Evolutionary conservation across 1,140 invertebrate genomes (phyloP).

Genomic region (Dendrolimus kikuchii): DNA sequence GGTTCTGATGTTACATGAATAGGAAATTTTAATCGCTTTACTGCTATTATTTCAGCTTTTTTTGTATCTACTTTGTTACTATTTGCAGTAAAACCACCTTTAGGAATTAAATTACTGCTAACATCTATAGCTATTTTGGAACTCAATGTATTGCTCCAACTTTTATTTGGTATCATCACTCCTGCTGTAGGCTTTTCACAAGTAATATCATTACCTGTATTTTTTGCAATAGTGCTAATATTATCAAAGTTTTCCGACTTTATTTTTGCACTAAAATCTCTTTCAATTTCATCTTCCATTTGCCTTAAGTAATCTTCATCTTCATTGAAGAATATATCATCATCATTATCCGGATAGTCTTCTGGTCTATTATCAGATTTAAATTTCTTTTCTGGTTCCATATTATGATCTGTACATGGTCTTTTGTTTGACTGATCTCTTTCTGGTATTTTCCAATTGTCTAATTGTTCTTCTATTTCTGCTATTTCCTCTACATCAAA

Average conservation of each 20-base stretch:
- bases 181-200: too few relatives aligned
- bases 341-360: conserved; percentile 36
- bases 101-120: too few relatives aligned
- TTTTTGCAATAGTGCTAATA: conserved; percentile 5
- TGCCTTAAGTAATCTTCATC: conserved; percentile 49
- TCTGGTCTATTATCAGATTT: conserved; percentile 29
- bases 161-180: background rate
- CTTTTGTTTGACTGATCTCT: conserved; percentile 28
- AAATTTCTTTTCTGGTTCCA: conserved; percentile 42
- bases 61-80: too few relatives aligned
- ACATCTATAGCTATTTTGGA: conserved; percentile 11
- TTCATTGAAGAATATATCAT: conserved; percentile 35
- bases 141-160: conserved; percentile 9
- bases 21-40: too few relatives aligned
- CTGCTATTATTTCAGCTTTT: too few relatives aligned
- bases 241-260: too few relatives aligned
- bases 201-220: too few relatives aligned
- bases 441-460: background rate
- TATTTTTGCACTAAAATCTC: too few relatives aligned
- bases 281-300: conserved; percentile 39
- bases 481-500: conserved; percentile 45
- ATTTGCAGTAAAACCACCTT: too few relatives aligned
- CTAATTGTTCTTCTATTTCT: conserved; percentile 38
- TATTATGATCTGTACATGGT: conserved; percentile 10
- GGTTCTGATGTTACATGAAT: conserved; percentile 31